A percentile compares a stretch with the other conserved stretches of the same genome.
Evolutionary conservation across 2,888 invertebrate genomes (phyloP).

Genomic region (Stegana nigrithorax): DNA sequence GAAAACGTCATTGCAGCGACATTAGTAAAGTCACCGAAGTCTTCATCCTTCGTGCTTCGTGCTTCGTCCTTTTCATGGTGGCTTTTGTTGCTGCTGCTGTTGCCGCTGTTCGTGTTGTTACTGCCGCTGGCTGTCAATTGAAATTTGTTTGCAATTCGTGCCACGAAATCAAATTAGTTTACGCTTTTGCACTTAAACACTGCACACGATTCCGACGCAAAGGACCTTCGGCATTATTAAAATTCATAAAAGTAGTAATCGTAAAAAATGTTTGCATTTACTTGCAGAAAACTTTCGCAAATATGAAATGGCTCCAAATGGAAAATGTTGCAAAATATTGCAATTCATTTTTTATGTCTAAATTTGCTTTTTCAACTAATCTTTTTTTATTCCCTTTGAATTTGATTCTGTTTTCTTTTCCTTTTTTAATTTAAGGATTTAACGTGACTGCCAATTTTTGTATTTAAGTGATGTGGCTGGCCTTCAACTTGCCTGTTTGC

Average conservation of each 20-base stretch:
- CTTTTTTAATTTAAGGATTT: conserved; percentile 2
- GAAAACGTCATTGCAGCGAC: conserved; percentile 5
- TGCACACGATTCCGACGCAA: not conserved
- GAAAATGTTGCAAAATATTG: not conserved
- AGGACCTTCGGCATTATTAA: no score
- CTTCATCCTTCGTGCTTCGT: not conserved
- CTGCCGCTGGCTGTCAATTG: conserved; percentile 38
- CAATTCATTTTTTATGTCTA: not conserved
- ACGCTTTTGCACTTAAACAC: not conserved
- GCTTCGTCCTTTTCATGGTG: not conserved
- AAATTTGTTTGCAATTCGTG: conserved; percentile 42
- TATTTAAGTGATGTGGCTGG: not conserved
- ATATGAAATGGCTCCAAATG: no score
- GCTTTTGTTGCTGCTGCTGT: not conserved
- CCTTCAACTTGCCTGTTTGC: not conserved
- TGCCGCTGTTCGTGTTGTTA: conserved; percentile 13
- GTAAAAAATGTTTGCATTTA: not conserved
- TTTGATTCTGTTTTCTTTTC: conserved; percentile 8
- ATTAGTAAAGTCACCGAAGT: not conserved
- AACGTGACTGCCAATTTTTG: not conserved
- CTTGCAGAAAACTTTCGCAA: no score
- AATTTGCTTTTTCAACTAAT: not conserved
- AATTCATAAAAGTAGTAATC: not conserved
- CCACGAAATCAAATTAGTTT: conserved; percentile 40
- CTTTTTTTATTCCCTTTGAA: not conserved